Evolutionary conservation across 2,797 vertebrate genomes (phyloP).

Genomic region (Channallabes apus): DNA sequence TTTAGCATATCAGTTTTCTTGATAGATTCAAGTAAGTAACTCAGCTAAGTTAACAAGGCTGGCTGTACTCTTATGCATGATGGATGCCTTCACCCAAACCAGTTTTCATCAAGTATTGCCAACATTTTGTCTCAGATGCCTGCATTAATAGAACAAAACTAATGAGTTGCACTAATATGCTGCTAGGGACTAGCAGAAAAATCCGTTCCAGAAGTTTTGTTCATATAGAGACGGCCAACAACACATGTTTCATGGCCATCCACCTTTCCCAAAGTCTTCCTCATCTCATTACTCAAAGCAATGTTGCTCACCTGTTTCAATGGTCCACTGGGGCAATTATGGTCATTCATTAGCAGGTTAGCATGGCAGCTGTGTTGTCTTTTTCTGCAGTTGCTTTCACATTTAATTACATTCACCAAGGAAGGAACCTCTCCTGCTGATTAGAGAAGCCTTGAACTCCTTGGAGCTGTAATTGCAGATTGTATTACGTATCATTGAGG

Average conservation of each 20-base stretch:
- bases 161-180: neutral
- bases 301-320: constrained; percentile 38
- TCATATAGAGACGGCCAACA: constrained; percentile 9
- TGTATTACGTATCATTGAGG: constrained; percentile 7
- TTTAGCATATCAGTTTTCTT: constrained; percentile 8
- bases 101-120: constrained; percentile 20
- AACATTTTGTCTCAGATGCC: neutral
- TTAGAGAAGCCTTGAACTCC: constrained; percentile 32
- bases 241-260: constrained; percentile 1
- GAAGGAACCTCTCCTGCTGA: constrained; percentile 21
- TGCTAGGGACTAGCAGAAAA: constrained; percentile 19
- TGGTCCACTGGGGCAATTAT: constrained; percentile 38
- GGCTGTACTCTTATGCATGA: neutral
- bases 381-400: constrained; percentile 27
- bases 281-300: constrained; percentile 50
- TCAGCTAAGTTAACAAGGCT: constrained; percentile 14
- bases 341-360: constrained; percentile 51
- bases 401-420: constrained; percentile 45
- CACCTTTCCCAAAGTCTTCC: constrained; percentile 32
- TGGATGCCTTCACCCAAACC: constrained; percentile 2
- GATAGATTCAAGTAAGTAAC: neutral
- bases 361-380: constrained; percentile 43
- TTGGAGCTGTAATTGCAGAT: constrained; percentile 21
- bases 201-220: constrained; percentile 12
- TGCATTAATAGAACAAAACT: constrained; percentile 19